Evolutionary conservation across 2,113 vertebrate species (phyloP).

Genomic region (Cacatua alba): DNA sequence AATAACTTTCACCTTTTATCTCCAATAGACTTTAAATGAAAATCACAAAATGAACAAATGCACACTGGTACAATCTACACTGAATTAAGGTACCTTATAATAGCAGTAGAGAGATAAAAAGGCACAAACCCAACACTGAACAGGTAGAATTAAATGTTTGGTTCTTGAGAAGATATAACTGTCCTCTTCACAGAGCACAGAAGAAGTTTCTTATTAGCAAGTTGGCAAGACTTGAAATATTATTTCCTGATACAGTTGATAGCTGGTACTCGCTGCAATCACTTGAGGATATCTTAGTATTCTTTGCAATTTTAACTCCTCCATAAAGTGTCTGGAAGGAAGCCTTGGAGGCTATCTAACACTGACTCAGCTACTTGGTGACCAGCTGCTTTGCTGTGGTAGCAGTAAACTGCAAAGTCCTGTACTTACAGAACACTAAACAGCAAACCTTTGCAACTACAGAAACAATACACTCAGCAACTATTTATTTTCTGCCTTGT

Average conservation of each 20-base stretch:
- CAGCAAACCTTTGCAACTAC: background rate
- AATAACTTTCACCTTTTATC: background rate
- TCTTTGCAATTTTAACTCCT: slow-evolving; percentile 1
- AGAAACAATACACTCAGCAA: slow-evolving; percentile 36
- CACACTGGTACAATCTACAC: background rate
- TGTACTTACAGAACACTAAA: slow-evolving; percentile 3
- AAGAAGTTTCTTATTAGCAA: background rate
- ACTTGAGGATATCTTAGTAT: background rate
- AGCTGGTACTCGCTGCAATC: background rate
- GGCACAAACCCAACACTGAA: background rate
- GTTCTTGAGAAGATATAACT: background rate
- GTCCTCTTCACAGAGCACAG: background rate
- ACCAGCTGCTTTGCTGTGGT: slow-evolving; percentile 41
- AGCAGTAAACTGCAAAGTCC: slow-evolving; percentile 4
- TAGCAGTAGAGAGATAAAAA: background rate
- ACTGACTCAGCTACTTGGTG: slow-evolving; percentile 16
- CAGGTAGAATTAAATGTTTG: background rate
- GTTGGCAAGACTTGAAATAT: background rate
- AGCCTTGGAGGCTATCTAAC: background rate
- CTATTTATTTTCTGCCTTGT: background rate
- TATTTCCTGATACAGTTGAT: slow-evolving; percentile 25
- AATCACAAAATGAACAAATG: background rate
- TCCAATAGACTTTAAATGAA: background rate
- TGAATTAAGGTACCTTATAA: background rate
- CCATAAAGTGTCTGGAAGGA: background rate